These are phyloP conservation scores for Tetanocera ferruginea DNA, from an alignment of 2,888 invertebrate species.

Conservation along the genomic window DNA sequence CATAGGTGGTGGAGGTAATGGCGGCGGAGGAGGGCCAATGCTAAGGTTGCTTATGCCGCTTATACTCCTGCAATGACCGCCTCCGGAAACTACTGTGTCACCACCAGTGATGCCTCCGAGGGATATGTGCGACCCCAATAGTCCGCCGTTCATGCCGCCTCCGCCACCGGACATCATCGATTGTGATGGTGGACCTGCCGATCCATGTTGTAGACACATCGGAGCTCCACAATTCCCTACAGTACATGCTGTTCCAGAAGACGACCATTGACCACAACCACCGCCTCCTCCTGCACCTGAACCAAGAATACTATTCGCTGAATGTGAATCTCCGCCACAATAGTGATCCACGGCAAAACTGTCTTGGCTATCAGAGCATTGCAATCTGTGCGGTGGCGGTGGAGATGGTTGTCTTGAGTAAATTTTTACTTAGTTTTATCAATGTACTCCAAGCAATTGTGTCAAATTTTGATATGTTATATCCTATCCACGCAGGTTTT, in stretches of 20 bases:
- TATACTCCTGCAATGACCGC: slow-evolving; percentile 62
- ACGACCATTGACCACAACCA: slow-evolving; percentile 49
- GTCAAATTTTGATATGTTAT: slow-evolving; percentile 25
- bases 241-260: slow-evolving; percentile 43
- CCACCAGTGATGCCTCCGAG: slow-evolving; percentile 59
- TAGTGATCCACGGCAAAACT: slow-evolving; percentile 71
- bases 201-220: slow-evolving; percentile 63
- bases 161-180: slow-evolving; percentile 67
- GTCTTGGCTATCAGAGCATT: slow-evolving; percentile 72
- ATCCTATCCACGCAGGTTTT: neutral
- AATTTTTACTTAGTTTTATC: slow-evolving; percentile 65
- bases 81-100: slow-evolving; percentile 49
- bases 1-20: slow-evolving; percentile 68
- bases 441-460: slow-evolving; percentile 5
- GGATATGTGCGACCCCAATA: slow-evolving; percentile 62
- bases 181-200: slow-evolving; percentile 61
- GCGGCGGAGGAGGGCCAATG: slow-evolving; percentile 62
- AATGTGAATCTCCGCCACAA: slow-evolving; percentile 63
- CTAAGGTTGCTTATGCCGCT: slow-evolving; percentile 66
- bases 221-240: slow-evolving; percentile 60
- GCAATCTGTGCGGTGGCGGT: slow-evolving; percentile 70
- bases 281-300: slow-evolving; percentile 45
- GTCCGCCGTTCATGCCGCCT: slow-evolving; percentile 51
- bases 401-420: slow-evolving; percentile 71
- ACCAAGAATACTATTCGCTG: slow-evolving; percentile 49